phyloP scores from a whole-genome alignment of 2,888 invertebrate genomes.

The Athalia circularis region DNA sequence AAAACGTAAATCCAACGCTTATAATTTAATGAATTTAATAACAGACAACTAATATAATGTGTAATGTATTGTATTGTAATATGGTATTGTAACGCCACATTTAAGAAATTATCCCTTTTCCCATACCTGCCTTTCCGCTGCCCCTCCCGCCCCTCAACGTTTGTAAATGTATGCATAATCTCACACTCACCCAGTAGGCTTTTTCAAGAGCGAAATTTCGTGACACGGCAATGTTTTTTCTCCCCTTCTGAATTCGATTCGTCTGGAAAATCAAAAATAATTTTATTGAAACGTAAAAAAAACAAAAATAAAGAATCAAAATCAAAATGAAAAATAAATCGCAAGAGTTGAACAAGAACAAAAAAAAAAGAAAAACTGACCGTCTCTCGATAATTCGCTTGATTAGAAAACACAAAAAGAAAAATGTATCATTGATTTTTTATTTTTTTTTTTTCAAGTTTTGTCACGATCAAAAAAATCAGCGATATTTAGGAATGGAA shows the following conservation, averaged over 20 bases:
- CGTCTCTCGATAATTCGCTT: too few relatives aligned
- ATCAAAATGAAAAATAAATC: slow-evolving; percentile 33
- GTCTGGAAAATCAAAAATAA: background rate
- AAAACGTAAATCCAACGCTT: slow-evolving; percentile 66
- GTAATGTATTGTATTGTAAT: slow-evolving; percentile 70
- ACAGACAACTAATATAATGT: slow-evolving; percentile 68
- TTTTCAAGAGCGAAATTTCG: slow-evolving; percentile 56
- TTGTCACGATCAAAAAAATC: slow-evolving; percentile 52
- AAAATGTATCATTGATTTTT: too few relatives aligned
- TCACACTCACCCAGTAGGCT: slow-evolving; percentile 46
- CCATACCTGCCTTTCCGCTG: too few relatives aligned
- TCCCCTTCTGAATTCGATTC: background rate
- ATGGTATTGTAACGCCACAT: slow-evolving; percentile 66
- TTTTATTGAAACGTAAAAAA: background rate
- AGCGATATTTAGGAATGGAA: slow-evolving; percentile 49
- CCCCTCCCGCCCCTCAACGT: slow-evolving; percentile 48
- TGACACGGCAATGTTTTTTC: slow-evolving; percentile 42
- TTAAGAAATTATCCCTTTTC: slow-evolving; percentile 13
- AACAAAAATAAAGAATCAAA: slow-evolving; percentile 10
- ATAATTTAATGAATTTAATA: slow-evolving; percentile 70
- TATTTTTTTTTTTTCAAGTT: slow-evolving; percentile 53
- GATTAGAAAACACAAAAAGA: too few relatives aligned
- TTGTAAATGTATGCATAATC: slow-evolving; percentile 64
- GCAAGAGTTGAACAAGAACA: background rate
- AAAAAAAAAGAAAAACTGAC: slow-evolving; percentile 34